phyloP scores from a whole-genome alignment of 92 coral and sea anemone genomes.

The Metridium senile region DNA sequence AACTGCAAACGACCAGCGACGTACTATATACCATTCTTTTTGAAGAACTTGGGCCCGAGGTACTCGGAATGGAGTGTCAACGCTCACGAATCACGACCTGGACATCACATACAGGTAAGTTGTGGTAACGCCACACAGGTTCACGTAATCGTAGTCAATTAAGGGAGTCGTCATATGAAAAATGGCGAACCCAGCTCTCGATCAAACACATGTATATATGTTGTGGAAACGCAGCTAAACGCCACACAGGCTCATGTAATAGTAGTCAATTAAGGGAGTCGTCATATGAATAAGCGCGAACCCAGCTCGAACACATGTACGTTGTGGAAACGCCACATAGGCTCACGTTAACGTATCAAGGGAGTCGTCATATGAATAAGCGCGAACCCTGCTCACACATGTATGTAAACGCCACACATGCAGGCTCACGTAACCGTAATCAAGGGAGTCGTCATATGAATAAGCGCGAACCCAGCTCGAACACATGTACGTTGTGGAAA shows the following conservation, averaged over 20 bases:
- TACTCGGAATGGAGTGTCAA: slow-evolving; percentile 74
- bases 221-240: too few relatives aligned
- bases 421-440: not conserved
- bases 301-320: slow-evolving; percentile 55
- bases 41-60: slow-evolving; percentile 61
- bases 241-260: not conserved
- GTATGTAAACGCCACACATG: not conserved
- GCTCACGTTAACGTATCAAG: not conserved
- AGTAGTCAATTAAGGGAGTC: not conserved
- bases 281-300: not conserved
- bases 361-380: not conserved
- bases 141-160: not conserved
- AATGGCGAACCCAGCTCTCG: not conserved
- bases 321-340: not conserved
- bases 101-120: slow-evolving; percentile 82
- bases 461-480: too few relatives aligned
- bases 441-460: not conserved
- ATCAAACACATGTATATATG: slow-evolving; percentile 74
- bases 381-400: too few relatives aligned
- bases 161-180: not conserved
- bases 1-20: slow-evolving; percentile 39
- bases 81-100: slow-evolving; percentile 71
- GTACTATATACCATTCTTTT: slow-evolving; percentile 65
- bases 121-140: not conserved
- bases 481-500: too few relatives aligned